phyloP scores from a whole-genome alignment of 2,113 vertebrate genomes.

The Lampris incognitus region DNA sequence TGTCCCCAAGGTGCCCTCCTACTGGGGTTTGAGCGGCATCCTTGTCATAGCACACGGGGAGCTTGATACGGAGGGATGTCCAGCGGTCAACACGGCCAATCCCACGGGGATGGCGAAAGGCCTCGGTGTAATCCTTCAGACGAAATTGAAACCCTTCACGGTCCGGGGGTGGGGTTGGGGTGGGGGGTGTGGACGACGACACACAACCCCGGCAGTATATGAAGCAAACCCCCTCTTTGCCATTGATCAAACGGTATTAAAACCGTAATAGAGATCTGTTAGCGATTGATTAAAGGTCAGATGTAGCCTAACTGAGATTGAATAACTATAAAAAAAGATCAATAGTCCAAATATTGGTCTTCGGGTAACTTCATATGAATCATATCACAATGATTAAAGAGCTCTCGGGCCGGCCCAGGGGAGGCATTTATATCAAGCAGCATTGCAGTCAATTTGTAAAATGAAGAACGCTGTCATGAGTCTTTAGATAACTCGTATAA shows the following conservation, averaged over 20 bases:
- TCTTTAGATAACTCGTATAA: constrained; percentile 26
- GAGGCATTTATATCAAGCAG: constrained; percentile 39
- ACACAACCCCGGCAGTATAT: constrained; percentile 56
- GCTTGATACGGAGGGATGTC: constrained; percentile 45
- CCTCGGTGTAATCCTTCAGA: constrained; percentile 53
- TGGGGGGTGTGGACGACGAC: constrained; percentile 17
- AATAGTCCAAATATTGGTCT: constrained; percentile 57
- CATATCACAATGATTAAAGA: constrained; percentile 58
- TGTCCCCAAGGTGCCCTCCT: constrained; percentile 24
- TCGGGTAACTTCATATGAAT: constrained; percentile 39
- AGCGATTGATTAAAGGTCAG: constrained; percentile 68
- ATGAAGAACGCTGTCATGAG: constrained; percentile 32
- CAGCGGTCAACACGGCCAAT: constrained; percentile 31
- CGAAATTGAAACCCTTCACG: constrained; percentile 66
- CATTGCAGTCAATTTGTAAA: constrained; percentile 17
- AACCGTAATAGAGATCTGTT: constrained; percentile 63
- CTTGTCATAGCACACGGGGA: constrained; percentile 11
- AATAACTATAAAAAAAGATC: constrained; percentile 61
- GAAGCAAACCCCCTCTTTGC: constrained; percentile 40
- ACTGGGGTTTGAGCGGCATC: constrained; percentile 29
- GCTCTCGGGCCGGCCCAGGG: constrained; percentile 19
- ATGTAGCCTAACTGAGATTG: constrained; percentile 59
- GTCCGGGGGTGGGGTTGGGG: too few relatives aligned
- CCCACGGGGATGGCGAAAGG: constrained; percentile 53
- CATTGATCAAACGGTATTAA: constrained; percentile 71